Conservation (phyloP, 2,888 invertebrate species). For the Ernsta delagoae region DNA sequence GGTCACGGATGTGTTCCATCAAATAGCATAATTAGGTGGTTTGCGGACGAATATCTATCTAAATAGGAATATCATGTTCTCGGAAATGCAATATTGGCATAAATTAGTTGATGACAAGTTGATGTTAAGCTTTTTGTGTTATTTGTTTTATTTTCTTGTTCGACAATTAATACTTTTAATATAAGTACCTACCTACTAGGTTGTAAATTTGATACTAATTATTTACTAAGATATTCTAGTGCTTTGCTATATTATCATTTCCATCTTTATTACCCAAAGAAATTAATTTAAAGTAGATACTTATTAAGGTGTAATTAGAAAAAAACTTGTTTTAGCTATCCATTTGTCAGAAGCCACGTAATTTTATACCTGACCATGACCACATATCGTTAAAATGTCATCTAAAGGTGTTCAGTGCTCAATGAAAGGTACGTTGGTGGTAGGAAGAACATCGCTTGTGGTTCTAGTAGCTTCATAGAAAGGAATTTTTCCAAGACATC, state of each 20-base stretch:
- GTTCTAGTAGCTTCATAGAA: background rate
- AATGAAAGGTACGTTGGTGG: conserved; percentile 9
- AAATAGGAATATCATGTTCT: conserved; percentile 8
- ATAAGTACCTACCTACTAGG: too few relatives aligned
- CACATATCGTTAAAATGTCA: conserved; percentile 3
- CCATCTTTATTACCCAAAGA: too few relatives aligned
- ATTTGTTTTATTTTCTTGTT: too few relatives aligned
- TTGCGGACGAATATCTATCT: conserved; percentile 1
- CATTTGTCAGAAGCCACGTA: background rate
- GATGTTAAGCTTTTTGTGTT: too few relatives aligned
- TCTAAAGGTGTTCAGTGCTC: conserved; percentile 13
- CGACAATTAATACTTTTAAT: too few relatives aligned
- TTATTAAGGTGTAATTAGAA: too few relatives aligned
- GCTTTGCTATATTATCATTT: too few relatives aligned
- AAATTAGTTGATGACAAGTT: background rate
- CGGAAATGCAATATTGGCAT: background rate
- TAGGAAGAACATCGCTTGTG: conserved; percentile 13
- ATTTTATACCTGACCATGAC: conserved; percentile 2
- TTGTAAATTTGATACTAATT: too few relatives aligned
- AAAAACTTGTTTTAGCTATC: background rate
- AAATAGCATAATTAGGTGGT: conserved; percentile 21
- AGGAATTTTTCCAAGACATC: background rate
- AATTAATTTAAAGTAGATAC: too few relatives aligned
- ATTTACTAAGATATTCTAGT: too few relatives aligned
- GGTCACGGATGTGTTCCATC: conserved; percentile 20